Percentiles rank a stretch among this genome's conserved stretches.
These are phyloP conservation scores for Merops nubicus DNA, from an alignment of 2,113 vertebrate species.

Conservation along the genomic window DNA sequence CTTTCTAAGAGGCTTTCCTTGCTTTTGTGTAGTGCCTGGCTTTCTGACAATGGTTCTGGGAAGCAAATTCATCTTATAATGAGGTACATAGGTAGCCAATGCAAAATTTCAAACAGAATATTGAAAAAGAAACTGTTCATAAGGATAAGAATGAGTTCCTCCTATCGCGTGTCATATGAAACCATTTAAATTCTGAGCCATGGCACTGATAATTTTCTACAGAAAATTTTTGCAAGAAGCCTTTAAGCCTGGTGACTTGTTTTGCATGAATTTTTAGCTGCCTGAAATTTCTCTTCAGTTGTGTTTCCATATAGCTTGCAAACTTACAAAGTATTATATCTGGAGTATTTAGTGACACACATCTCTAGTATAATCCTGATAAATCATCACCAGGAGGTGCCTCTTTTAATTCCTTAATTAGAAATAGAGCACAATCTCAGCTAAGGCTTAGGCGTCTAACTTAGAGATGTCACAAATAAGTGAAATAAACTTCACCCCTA, in stretches of 20 bases:
- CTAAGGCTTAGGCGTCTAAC: not conserved
- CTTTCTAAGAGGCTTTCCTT: not conserved
- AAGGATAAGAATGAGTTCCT: constrained; percentile 3
- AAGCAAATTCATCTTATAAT: not conserved
- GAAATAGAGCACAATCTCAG: not conserved
- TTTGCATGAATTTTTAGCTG: not conserved
- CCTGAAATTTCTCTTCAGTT: not conserved
- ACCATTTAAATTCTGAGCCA: not conserved
- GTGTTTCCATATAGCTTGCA: not conserved
- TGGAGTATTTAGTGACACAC: not conserved
- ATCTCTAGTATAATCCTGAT: not conserved
- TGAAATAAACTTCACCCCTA: not conserved
- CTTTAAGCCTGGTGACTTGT: not conserved
- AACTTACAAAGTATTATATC: not conserved
- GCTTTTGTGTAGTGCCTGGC: not conserved
- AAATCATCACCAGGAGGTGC: not conserved
- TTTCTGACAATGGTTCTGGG: not conserved
- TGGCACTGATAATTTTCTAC: not conserved
- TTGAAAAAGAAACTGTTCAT: constrained; percentile 11
- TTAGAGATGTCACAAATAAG: not conserved
- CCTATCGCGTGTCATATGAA: not conserved
- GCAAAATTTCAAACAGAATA: not conserved
- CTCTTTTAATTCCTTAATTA: not conserved
- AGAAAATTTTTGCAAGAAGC: not conserved
- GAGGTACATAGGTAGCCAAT: not conserved